phyloP scores from a whole-genome alignment of 2,797 vertebrate species.

The Pseudopleuronectes americanus region DNA sequence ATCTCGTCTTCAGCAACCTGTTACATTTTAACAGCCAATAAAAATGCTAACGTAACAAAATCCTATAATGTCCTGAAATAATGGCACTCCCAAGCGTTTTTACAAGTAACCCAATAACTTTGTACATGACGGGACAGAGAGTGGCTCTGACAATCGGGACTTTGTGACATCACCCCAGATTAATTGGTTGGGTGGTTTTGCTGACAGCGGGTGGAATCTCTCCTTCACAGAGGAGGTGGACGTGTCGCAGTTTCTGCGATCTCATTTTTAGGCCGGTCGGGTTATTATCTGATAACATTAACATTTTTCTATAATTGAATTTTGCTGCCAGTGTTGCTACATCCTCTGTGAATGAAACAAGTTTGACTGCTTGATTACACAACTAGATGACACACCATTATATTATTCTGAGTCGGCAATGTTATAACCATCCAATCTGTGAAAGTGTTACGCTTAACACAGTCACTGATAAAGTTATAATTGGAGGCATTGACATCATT shows the following conservation, averaged over 20 bases:
- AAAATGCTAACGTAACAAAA: constrained; percentile 8
- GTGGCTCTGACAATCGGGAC: background rate
- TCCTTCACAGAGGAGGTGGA: background rate
- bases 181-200: constrained; percentile 12
- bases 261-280: background rate
- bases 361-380: background rate
- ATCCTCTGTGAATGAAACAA: background rate
- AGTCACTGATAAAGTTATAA: background rate
- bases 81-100: constrained; percentile 13
- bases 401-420: background rate
- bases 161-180: constrained; percentile 1
- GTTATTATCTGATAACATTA: constrained; percentile 11
- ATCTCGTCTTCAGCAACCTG: background rate
- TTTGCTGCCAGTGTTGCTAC: background rate
- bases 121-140: constrained; percentile 14
- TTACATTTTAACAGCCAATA: constrained; percentile 28
- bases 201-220: constrained; percentile 14
- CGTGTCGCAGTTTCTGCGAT: background rate
- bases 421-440: background rate
- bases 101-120: background rate
- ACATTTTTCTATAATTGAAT: background rate
- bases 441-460: background rate
- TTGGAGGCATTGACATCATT: too few species aligned
- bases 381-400: background rate
- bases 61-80: constrained; percentile 24